Evolutionary conservation across 2,888 invertebrate species (phyloP).

Genomic region (Leucania comma): DNA sequence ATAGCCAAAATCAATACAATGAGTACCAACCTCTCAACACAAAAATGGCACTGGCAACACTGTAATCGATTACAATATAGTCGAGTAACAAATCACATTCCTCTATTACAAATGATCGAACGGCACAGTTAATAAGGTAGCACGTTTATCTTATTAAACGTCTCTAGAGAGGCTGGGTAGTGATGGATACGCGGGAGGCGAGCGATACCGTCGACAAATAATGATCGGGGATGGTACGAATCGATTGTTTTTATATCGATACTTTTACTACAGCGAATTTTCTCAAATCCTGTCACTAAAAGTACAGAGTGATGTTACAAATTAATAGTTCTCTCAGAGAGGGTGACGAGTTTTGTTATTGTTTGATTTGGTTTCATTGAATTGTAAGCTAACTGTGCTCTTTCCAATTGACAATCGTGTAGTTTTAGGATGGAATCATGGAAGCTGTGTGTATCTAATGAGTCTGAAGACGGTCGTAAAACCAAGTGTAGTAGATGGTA

Average conservation of each 20-base stretch:
- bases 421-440: too few species aligned
- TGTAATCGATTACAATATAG: constrained; percentile 66
- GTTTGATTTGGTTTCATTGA: not conserved
- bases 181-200: constrained; percentile 84
- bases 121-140: constrained; percentile 84
- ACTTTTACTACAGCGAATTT: constrained; percentile 3
- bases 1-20: constrained; percentile 30
- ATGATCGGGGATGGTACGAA: constrained; percentile 70
- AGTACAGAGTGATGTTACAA: not conserved
- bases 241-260: constrained; percentile 65
- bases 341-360: too few species aligned
- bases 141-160: constrained; percentile 84
- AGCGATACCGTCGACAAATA: constrained; percentile 84
- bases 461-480: too few species aligned
- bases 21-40: constrained; percentile 53
- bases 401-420: too few species aligned
- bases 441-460: too few species aligned
- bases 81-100: constrained; percentile 66
- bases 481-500: too few species aligned
- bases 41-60: constrained; percentile 61
- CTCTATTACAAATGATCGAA: constrained; percentile 76
- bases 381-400: not conserved
- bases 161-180: constrained; percentile 65
- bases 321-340: too few species aligned
- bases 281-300: not conserved